Evolutionary conservation across 2,888 invertebrate genomes (phyloP), one percentile per base, ranked within the genome.

Genomic region (Clanis bilineata): DNA sequence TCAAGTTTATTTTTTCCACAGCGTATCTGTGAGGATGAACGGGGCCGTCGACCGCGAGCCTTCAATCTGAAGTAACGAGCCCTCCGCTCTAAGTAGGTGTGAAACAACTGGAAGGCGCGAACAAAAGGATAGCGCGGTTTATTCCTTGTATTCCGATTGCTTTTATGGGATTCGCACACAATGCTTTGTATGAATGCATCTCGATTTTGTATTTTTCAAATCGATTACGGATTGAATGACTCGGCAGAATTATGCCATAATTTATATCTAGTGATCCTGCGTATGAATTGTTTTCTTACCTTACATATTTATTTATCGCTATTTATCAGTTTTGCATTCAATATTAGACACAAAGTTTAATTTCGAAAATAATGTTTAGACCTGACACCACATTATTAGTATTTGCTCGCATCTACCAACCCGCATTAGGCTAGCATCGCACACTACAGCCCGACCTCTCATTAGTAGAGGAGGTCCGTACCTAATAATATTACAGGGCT

Each of bases 41-140:
- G 72, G 76, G 82, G 83, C 77, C 90, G 79, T 77, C 85, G 89
- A 90, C 88, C 89, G 88, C 82, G 79, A 79, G 74, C 78, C 86
- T 88, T 89, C 90, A 90, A 86, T 88, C 86, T 81, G 76, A 79
- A 82, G 82, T 89, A 90, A 89, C 88, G 79, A 88, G 88, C 80
- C 71, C 74, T 76, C 78, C 76, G 77, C 76, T 71, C 77, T 85
- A 87, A 89, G 86, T 85, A 87, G 87, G 89, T 89, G 89, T 85
- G 85, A 89, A 89, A 84, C 84, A 86, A 83, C 82, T 78, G 76
- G 69, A 66, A 80, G 72, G 73, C 71, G 71, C 73, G 79, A 84
- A 86, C 84, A 85, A 85, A 86, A 84, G 82, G 78, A 82, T 80
- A 74, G 70, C 70, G 71, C 69, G 71, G 72, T 76, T 71, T 73